Percentiles rank a stretch among this genome's conserved stretches.
Evolutionary conservation across 2,888 invertebrate genomes (phyloP).

Genomic region (Diarsia dahlii): DNA sequence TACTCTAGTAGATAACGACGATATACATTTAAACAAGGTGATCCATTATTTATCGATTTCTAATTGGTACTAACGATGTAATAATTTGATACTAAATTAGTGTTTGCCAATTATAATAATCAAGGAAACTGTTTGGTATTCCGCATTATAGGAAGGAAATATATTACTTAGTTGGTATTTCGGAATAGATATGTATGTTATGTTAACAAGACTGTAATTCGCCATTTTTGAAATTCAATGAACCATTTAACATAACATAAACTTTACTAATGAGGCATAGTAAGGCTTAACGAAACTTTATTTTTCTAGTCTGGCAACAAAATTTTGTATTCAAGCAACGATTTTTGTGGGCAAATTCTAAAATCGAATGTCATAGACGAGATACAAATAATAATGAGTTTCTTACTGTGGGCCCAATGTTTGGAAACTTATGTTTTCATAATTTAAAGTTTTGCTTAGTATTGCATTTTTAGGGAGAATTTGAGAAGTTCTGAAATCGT

Average conservation of each 20-base stretch:
- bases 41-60: background rate
- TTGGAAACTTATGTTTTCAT: constrained; percentile 30
- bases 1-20: background rate
- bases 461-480: background rate
- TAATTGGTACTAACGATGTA: constrained; percentile 10
- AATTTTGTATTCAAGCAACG: constrained; percentile 36
- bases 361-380: constrained; percentile 19
- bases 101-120: background rate
- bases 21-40: background rate
- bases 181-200: background rate
- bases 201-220: background rate
- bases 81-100: background rate
- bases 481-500: background rate
- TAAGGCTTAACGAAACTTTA: background rate
- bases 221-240: background rate
- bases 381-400: constrained; percentile 40
- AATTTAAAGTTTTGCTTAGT: constrained; percentile 45
- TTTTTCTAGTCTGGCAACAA: constrained; percentile 9
- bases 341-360: constrained; percentile 39
- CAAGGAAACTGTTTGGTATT: constrained; percentile 2
- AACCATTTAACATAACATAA: background rate
- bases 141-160: background rate
- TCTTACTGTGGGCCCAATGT: background rate
- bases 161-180: background rate
- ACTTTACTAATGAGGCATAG: background rate